Evolutionary conservation across 2,797 vertebrate species (phyloP), one percentile per base, ranked within the genome.

Genomic region (Esox masquinongy): DNA sequence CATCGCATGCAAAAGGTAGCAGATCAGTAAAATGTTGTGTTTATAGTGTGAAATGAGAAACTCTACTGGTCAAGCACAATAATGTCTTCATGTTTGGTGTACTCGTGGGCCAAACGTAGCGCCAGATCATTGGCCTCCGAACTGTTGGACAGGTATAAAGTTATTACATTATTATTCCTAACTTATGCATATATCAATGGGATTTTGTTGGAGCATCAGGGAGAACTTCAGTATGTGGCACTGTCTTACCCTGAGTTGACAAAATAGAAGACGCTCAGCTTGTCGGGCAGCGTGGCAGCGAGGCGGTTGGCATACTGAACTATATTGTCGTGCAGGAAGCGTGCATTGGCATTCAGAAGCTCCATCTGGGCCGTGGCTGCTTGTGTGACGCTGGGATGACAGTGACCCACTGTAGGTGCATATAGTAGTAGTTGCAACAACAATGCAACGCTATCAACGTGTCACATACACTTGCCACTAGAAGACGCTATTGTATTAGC

Each of bases 121-220:
- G 97, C 97, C 24, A 99, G 95, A 85, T 99, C 97, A 0, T 99
- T 99, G 68, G 97, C 97, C 88, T 99, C 97, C 49, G 97, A 99
- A 14, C 97, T 99, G 77, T 36, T 74, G 79, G 24, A 82, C 1
- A 85, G 16, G 22, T 53, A 1, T 74, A 80, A 47, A 1, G 43
- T 47, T 47, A 39, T 36, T 24, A 63, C 22, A 31, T 51, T 70
- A 1, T 1, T 15, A n/a, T 1, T 22, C 36, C 15, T 22, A 0
- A 69, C 24, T 22, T 3, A 31, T 2, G 49, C 2, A 11, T 1
- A 61, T 61, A 24, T 26, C 22, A 71, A 16, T 19, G 16, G 24
- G 19, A 12, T 12, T 70, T 22, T 70, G 43, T 24, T 70, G 15
- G 69, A 11, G 43, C 43, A 3, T 12, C 3, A 14, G 11, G 1